phyloP scores from a whole-genome alignment of 2,797 vertebrate species.

The Paramormyrops hopkinsi region DNA sequence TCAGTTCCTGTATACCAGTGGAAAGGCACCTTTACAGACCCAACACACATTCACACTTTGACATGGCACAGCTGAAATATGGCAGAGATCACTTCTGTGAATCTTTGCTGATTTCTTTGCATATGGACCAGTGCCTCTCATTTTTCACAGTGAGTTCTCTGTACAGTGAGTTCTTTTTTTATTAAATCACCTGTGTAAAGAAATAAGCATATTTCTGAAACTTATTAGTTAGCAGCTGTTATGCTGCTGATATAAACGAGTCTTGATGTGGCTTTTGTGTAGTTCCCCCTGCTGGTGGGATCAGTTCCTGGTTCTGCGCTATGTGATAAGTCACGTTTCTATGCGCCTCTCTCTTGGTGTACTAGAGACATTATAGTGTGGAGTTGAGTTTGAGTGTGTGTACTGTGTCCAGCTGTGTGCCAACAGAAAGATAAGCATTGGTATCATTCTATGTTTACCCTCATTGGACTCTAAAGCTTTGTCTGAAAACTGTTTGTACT shows the following conservation, averaged over 20 bases:
- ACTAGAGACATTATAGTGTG: not conserved
- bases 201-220: not conserved
- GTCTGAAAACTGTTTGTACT: conserved; percentile 3
- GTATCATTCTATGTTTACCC: not conserved
- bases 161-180: not conserved
- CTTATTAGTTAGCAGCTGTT: not conserved
- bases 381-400: conserved; percentile 7
- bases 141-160: not conserved
- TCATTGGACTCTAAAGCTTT: conserved; percentile 3
- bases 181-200: not conserved
- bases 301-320: not conserved
- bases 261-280: not conserved
- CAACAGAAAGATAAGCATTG: not conserved
- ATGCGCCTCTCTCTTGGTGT: not conserved
- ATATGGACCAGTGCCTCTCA: not conserved
- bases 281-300: not conserved
- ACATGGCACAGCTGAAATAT: not conserved
- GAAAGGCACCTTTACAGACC: not conserved
- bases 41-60: not conserved
- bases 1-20: not conserved
- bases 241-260: not conserved
- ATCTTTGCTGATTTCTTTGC: not conserved
- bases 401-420: not conserved
- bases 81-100: not conserved
- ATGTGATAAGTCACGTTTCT: not conserved